Evolutionary conservation across 2,113 vertebrate species (phyloP).

Genomic region (Agapornis roseicollis): DNA sequence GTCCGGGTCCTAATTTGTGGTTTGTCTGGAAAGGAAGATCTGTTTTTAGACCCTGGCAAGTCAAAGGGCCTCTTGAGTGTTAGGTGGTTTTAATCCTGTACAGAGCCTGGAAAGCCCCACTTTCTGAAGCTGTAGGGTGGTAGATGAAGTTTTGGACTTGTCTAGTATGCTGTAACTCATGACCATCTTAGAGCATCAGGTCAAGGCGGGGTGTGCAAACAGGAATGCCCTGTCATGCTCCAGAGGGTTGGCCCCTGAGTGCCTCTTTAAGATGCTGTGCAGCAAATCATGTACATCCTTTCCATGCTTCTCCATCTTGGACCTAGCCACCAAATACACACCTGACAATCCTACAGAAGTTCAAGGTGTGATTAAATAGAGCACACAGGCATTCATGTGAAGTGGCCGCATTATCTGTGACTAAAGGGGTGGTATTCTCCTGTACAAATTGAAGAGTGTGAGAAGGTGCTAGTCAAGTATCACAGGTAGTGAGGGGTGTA

Average conservation of each 20-base stretch:
- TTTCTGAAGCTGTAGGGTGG: background rate
- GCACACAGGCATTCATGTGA: background rate
- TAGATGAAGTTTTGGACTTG: background rate
- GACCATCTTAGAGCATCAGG: background rate
- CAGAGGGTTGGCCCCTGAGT: background rate
- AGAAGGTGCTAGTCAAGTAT: background rate
- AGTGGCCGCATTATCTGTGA: background rate
- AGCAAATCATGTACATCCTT: background rate
- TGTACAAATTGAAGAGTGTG: background rate
- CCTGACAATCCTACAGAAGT: background rate
- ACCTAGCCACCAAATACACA: background rate
- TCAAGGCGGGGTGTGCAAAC: background rate
- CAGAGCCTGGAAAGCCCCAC: background rate
- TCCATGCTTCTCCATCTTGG: background rate
- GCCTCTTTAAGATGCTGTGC: background rate
- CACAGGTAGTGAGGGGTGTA: background rate
- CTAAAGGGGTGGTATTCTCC: background rate
- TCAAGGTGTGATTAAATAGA: background rate
- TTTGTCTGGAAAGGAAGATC: background rate
- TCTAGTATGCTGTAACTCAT: fast-evolving
- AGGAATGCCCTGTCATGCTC: background rate
- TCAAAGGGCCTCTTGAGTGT: background rate
- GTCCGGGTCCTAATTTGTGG: background rate
- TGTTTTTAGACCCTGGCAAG: background rate
- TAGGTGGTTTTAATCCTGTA: background rate